Evolutionary conservation across 2,888 invertebrate genomes (phyloP).

Genomic region (Mellilla xanthometata): DNA sequence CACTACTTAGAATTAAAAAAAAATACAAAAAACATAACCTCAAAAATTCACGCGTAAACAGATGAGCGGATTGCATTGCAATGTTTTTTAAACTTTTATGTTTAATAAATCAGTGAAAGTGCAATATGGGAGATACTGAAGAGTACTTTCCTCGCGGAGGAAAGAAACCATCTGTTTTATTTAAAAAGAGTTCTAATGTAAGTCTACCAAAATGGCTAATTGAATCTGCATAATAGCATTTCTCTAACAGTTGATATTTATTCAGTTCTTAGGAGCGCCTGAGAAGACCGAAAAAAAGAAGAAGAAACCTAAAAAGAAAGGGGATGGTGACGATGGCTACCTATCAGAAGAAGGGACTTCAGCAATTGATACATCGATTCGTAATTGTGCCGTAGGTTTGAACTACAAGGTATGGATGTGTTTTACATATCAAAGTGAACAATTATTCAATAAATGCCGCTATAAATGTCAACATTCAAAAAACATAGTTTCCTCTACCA

Average conservation of each 20-base stretch:
- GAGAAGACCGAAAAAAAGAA: slow-evolving; percentile 69
- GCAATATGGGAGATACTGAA: slow-evolving; percentile 66
- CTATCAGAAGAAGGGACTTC: slow-evolving; percentile 62
- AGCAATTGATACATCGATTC: slow-evolving; percentile 56
- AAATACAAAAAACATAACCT: slow-evolving; percentile 8
- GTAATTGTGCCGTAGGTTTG: slow-evolving; percentile 60
- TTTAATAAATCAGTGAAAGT: slow-evolving; percentile 13
- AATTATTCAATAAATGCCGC: slow-evolving; percentile 5
- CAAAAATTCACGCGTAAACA: slow-evolving; percentile 41
- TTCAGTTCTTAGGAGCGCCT: slow-evolving; percentile 66
- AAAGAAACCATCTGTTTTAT: slow-evolving; percentile 68
- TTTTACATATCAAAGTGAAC: not conserved
- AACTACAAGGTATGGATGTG: slow-evolving; percentile 52
- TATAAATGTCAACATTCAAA: too few species aligned
- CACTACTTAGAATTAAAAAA: not conserved
- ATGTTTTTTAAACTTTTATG: slow-evolving; percentile 18
- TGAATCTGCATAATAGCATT: too few species aligned
- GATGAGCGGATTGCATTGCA: slow-evolving; percentile 14
- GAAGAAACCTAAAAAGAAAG: slow-evolving; percentile 58
- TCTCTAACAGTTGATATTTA: too few species aligned
- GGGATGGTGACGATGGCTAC: slow-evolving; percentile 71
- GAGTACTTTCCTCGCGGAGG: slow-evolving; percentile 83
- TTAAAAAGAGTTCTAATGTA: slow-evolving; percentile 70
- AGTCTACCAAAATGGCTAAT: slow-evolving; percentile 35
- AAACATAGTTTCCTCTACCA: not conserved